Conservation (phyloP, 1,140 invertebrate species). For the Nephila pilipes region DNA sequence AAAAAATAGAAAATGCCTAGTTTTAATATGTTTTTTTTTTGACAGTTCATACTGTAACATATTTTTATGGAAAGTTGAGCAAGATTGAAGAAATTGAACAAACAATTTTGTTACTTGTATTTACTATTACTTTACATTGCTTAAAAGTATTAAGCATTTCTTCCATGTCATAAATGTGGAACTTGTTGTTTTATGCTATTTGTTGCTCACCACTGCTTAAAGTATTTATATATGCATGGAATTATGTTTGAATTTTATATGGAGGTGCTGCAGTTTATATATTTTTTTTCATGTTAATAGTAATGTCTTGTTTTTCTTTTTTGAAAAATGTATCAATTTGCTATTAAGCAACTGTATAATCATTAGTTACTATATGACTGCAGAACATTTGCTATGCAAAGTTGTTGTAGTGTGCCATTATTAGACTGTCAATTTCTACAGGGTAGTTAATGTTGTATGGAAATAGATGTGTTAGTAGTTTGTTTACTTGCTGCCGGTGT, state of each 20-base stretch:
- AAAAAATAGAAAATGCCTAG: neutral
- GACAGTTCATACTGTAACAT: conserved; percentile 13
- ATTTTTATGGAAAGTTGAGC: neutral
- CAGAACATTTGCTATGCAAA: conserved; percentile 75
- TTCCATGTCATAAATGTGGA: conserved; percentile 26
- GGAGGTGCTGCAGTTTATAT: conserved; percentile 57
- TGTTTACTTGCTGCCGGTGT: conserved; percentile 75
- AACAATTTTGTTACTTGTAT: conserved; percentile 49
- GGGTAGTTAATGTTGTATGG: conserved; percentile 76
- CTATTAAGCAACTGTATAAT: conserved; percentile 57
- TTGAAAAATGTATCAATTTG: conserved; percentile 48
- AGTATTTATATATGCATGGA: conserved; percentile 58
- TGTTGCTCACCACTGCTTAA: conserved; percentile 57
- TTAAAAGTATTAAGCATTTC: conserved; percentile 62
- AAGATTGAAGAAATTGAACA: neutral
- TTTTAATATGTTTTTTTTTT: neutral
- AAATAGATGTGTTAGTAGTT: conserved; percentile 75
- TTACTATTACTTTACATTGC: conserved; percentile 35
- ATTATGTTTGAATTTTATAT: conserved; percentile 53
- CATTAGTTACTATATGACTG: conserved; percentile 74
- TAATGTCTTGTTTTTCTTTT: conserved; percentile 62
- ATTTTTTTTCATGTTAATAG: conserved; percentile 48
- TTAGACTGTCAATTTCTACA: conserved; percentile 76
- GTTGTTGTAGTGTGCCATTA: conserved; percentile 76
- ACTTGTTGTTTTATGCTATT: conserved; percentile 41